These are phyloP conservation scores for Tympanuchus pallidicinctus DNA, from an alignment of 2,113 vertebrate genomes.

Conservation along the genomic window DNA sequence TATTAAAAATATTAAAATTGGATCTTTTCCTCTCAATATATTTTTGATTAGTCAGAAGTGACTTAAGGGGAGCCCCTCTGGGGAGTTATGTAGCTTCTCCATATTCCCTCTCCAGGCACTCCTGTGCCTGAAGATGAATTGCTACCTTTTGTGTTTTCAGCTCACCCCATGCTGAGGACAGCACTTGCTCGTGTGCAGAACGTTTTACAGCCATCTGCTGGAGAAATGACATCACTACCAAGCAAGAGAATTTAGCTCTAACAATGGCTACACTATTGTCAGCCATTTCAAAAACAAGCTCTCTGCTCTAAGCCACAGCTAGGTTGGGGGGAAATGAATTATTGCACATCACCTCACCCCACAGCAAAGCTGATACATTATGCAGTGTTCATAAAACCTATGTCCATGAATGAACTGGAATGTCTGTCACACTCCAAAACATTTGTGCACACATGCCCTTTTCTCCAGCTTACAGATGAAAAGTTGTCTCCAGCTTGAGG, in stretches of 20 bases:
- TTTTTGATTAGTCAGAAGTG: not conserved
- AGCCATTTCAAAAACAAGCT: not conserved
- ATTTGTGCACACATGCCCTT: not conserved
- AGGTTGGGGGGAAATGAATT: not conserved
- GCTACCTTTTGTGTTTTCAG: not conserved
- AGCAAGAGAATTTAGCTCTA: not conserved
- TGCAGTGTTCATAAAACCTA: not conserved
- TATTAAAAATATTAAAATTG: not conserved
- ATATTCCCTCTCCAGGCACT: not conserved
- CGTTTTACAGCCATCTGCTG: constrained; percentile 73
- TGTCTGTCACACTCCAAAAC: not conserved
- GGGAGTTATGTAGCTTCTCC: not conserved
- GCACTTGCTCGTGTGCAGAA: not conserved
- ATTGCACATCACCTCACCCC: not conserved
- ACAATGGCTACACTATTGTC: not conserved
- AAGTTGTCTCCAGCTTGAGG: not conserved
- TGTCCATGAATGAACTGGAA: not conserved
- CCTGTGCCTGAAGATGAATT: not conserved
- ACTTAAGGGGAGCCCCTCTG: not conserved
- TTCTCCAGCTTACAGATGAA: not conserved
- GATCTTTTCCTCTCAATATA: not conserved
- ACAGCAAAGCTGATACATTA: not conserved
- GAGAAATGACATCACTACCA: constrained; percentile 11
- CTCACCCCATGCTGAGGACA: accelerated
- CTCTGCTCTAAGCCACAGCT: not conserved